Percentiles rank a stretch among this genome's conserved stretches.
phyloP scores from a whole-genome alignment of 2,888 invertebrate species.

The Entomobrya multifasciata region DNA sequence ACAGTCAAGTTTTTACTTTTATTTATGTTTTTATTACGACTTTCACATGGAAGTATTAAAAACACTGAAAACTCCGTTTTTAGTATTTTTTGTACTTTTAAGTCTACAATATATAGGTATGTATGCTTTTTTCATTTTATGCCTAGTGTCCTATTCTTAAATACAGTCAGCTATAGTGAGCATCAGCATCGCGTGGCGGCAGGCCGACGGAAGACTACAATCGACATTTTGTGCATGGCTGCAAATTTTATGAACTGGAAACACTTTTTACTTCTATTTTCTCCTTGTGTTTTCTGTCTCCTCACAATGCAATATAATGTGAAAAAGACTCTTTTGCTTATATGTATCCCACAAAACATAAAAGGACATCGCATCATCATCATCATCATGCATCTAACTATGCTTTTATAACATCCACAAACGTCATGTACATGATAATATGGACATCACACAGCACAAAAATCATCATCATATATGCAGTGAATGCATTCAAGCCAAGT shows the following conservation, averaged over 20 bases:
- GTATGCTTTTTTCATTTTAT: conserved; percentile 13
- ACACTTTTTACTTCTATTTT: conserved; percentile 75
- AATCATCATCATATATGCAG: conserved; percentile 28
- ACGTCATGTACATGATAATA: not conserved
- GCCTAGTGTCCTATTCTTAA: not conserved
- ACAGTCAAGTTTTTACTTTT: conserved; percentile 2
- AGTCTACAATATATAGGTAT: not conserved
- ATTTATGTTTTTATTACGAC: conserved; percentile 33
- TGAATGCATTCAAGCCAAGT: conserved; percentile 3
- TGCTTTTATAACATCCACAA: conserved; percentile 15
- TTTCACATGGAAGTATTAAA: conserved; percentile 14
- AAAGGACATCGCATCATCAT: conserved; percentile 1
- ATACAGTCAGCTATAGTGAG: not conserved
- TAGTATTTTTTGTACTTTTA: conserved; percentile 1
- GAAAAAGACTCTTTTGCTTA: not conserved
- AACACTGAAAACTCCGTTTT: conserved; percentile 2
- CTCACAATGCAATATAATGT: not conserved
- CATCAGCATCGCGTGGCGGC: conserved; percentile 30
- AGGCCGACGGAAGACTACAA: conserved; percentile 75
- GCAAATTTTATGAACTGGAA: conserved; percentile 79
- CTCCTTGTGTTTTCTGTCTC: conserved; percentile 5
- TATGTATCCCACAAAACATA: not conserved
- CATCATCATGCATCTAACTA: conserved; percentile 29
- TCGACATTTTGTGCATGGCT: conserved; percentile 78
- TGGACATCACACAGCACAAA: conserved; percentile 28